phyloP scores from a whole-genome alignment of 2,113 vertebrate species.

The Arenaria interpres region DNA sequence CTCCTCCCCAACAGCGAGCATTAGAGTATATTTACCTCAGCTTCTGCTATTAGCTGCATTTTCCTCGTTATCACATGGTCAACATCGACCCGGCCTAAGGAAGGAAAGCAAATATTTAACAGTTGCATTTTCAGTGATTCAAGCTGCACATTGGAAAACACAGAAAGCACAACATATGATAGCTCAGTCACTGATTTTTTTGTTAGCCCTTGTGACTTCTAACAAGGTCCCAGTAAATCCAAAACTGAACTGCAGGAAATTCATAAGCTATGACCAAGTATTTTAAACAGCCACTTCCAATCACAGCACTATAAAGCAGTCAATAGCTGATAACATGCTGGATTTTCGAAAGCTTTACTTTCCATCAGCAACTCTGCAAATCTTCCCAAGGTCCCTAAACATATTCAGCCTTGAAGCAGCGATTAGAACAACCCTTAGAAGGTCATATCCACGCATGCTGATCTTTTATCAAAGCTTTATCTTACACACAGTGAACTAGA shows the following conservation, averaged over 20 bases:
- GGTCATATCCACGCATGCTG: background rate
- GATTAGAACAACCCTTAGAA: conserved; percentile 17
- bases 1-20: background rate
- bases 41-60: conserved; percentile 77
- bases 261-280: background rate
- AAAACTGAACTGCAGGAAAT: background rate
- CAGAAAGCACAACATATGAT: background rate
- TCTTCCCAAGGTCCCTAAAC: conserved; percentile 59
- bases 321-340: background rate
- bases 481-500: background rate
- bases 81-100: conserved; percentile 71
- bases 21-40: conserved; percentile 74
- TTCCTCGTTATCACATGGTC: conserved; percentile 75
- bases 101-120: conserved; percentile 33
- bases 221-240: background rate
- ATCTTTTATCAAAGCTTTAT: conserved; percentile 36
- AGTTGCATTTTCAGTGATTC: background rate
- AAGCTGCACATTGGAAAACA: background rate
- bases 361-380: conserved; percentile 1
- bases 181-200: background rate
- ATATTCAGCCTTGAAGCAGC: conserved; percentile 44
- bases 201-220: background rate
- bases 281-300: background rate
- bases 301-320: background rate
- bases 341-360: background rate